Conservation (phyloP, 2,888 invertebrate species). For the Lysandra coridon region DNA sequence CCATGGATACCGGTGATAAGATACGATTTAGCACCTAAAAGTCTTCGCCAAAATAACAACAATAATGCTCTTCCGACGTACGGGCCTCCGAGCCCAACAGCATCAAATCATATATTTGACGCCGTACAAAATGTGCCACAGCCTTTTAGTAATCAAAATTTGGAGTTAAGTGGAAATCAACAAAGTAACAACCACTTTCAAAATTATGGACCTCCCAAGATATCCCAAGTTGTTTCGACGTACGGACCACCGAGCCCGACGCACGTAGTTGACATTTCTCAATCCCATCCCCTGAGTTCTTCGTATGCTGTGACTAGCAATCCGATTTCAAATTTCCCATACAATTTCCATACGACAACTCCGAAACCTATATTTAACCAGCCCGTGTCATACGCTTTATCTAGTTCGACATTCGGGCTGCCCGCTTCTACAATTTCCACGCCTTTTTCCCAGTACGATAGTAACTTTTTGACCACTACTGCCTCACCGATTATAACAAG, state of each 20-base stretch:
- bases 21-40: constrained; percentile 68
- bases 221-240: constrained; percentile 55
- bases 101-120: constrained; percentile 53
- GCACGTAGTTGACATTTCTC: constrained; percentile 59
- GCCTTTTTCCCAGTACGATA: constrained; percentile 49
- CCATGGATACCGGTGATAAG: constrained; percentile 89
- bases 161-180: constrained; percentile 48
- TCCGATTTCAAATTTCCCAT: constrained; percentile 46
- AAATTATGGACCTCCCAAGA: constrained; percentile 58
- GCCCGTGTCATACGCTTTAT: constrained; percentile 45
- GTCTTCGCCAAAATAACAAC: constrained; percentile 49
- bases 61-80: constrained; percentile 53
- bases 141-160: constrained; percentile 50
- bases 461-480: constrained; percentile 48
- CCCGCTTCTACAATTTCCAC: constrained; percentile 47
- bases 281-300: constrained; percentile 60
- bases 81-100: constrained; percentile 68
- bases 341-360: constrained; percentile 43
- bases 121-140: constrained; percentile 54
- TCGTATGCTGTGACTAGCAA: constrained; percentile 52
- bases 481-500: constrained; percentile 51
- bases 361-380: constrained; percentile 38
- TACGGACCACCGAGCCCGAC: constrained; percentile 56
- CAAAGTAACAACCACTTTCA: constrained; percentile 54
- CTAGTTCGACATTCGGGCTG: constrained; percentile 44